phyloP scores from a whole-genome alignment of 2,797 vertebrate genomes.

The Erpetoichthys calabaricus region DNA sequence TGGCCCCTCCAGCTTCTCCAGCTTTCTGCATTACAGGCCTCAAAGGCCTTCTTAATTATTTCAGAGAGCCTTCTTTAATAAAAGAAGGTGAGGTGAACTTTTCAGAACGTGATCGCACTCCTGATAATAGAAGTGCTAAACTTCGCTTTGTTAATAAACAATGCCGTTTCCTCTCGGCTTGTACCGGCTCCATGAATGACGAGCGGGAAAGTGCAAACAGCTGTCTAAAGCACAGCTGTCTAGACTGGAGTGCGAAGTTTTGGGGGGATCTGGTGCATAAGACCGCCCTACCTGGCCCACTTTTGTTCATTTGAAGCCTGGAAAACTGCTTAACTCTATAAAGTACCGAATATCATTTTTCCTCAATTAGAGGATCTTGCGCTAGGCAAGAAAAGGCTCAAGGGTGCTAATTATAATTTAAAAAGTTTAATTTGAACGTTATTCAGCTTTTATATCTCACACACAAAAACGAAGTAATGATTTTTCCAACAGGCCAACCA shows the following conservation, averaged over 20 bases:
- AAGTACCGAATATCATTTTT: slow-evolving; percentile 44
- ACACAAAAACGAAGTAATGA: slow-evolving; percentile 31
- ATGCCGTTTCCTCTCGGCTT: not conserved
- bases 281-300: slow-evolving; percentile 38
- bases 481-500: slow-evolving; percentile 36
- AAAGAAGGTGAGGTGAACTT: slow-evolving; percentile 2
- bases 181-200: slow-evolving; percentile 2
- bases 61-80: not conserved
- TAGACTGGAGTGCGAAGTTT: slow-evolving; percentile 33
- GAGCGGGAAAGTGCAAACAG: slow-evolving; percentile 16
- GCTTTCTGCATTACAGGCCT: no score
- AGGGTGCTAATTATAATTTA: slow-evolving; percentile 69
- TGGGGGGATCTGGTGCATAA: slow-evolving; percentile 49
- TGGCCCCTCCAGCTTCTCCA: no score
- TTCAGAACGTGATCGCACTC: not conserved
- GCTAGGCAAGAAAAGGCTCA: slow-evolving; percentile 53
- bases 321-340: slow-evolving; percentile 62
- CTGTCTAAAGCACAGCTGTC: slow-evolving; percentile 38
- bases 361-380: slow-evolving; percentile 36
- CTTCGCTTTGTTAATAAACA: slow-evolving; percentile 3
- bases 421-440: no score
- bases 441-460: no score
- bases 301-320: slow-evolving; percentile 50
- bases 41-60: not conserved
- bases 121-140: not conserved